Evolutionary conservation across 1,140 invertebrate species (phyloP).

Genomic region (Planococcus citri): DNA sequence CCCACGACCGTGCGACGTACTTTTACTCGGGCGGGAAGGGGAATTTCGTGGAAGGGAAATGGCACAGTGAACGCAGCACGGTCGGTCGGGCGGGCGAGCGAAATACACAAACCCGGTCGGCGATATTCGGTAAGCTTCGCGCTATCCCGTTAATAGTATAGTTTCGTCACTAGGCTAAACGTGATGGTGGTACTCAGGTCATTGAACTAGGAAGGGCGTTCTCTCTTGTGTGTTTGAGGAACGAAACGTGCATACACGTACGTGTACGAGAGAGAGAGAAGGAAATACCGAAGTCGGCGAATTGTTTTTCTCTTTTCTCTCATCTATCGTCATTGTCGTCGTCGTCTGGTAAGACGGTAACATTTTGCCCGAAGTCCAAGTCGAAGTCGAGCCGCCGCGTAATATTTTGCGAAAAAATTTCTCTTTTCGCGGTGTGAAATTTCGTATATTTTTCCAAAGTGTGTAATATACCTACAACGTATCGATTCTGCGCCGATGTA

Average conservation of each 20-base stretch:
- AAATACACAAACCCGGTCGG: neutral
- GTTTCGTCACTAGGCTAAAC: conserved; percentile 20
- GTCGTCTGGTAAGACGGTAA: conserved; percentile 17
- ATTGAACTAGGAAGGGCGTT: conserved; percentile 19
- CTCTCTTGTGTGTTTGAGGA: conserved; percentile 19
- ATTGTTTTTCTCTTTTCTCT: conserved; percentile 16
- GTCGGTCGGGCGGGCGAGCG: neutral
- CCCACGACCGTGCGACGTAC: too few relatives aligned
- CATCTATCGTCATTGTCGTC: conserved; percentile 20
- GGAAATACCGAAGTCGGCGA: conserved; percentile 16
- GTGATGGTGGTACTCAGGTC: conserved; percentile 18
- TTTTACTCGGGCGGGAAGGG: too few relatives aligned
- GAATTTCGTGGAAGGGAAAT: too few relatives aligned
- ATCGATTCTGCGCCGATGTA: too few relatives aligned
- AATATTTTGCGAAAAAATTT: neutral
- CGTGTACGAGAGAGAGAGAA: conserved; percentile 12
- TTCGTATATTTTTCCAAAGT: too few relatives aligned
- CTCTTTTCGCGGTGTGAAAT: neutral
- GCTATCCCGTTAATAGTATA: conserved; percentile 10
- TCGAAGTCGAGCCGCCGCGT: neutral
- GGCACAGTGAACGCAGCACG: too few relatives aligned
- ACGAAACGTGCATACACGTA: conserved; percentile 17
- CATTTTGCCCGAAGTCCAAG: neutral
- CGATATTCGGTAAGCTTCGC: neutral
- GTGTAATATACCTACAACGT: too few relatives aligned